Conservation (phyloP, 2,113 vertebrate species). For the Coregonus clupeaformis region DNA sequence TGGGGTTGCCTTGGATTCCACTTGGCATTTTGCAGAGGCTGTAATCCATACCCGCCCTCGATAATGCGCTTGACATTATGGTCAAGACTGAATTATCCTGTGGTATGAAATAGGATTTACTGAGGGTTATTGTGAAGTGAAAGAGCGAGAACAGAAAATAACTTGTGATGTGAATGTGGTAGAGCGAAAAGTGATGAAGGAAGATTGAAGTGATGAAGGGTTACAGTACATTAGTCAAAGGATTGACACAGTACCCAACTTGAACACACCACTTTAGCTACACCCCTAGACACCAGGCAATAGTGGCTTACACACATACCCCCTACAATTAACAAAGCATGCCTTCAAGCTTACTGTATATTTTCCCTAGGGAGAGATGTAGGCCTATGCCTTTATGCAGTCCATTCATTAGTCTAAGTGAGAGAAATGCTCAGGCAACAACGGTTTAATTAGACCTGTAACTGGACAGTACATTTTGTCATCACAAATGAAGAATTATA, state of each 20-base stretch:
- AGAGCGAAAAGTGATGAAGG: background rate
- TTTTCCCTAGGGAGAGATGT: background rate
- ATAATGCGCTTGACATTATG: too few relatives aligned
- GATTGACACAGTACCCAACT: background rate
- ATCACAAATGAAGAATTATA: slow-evolving; percentile 27
- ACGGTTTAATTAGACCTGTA: background rate
- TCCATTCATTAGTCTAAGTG: background rate
- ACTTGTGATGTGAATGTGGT: background rate
- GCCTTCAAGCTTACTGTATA: background rate
- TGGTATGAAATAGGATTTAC: too few relatives aligned
- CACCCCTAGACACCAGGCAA: background rate
- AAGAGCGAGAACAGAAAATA: background rate
- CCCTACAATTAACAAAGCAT: background rate
- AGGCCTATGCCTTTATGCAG: too few relatives aligned
- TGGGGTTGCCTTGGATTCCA: too few relatives aligned
- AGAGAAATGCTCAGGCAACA: background rate
- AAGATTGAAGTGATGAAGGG: background rate
- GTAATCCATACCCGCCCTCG: too few relatives aligned
- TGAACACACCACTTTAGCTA: background rate
- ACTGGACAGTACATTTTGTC: slow-evolving; percentile 24
- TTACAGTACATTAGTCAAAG: background rate
- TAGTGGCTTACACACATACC: background rate
- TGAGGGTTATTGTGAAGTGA: background rate
- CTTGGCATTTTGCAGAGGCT: slow-evolving; percentile 1
- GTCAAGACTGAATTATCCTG: too few relatives aligned